phyloP scores from a whole-genome alignment of 2,113 vertebrate species.

The Spea bombifrons region DNA sequence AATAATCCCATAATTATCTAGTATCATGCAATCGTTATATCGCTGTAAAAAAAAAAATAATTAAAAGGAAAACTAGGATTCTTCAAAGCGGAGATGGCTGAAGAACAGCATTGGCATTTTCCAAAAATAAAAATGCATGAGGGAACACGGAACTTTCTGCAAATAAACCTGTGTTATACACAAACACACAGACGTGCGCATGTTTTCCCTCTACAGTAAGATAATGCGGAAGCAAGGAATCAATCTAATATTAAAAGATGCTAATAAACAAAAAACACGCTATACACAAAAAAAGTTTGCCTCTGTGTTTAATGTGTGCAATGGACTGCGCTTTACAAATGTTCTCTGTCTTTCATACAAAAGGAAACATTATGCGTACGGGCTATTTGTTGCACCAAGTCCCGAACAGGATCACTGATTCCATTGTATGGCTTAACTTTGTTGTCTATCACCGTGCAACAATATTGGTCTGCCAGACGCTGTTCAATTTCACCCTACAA shows the following conservation, averaged over 20 bases:
- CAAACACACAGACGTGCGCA: not conserved
- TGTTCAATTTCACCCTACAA: not conserved
- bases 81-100: no score
- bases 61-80: not conserved
- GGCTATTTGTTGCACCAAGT: not conserved
- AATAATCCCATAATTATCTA: slow-evolving; percentile 16
- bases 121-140: no score
- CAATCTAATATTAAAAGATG: not conserved
- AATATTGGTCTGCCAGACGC: not conserved
- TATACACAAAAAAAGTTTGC: not conserved
- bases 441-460: not conserved
- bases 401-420: slow-evolving; percentile 4
- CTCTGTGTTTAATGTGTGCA: not conserved
- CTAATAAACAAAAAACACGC: not conserved
- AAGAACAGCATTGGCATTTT: no score
- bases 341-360: not conserved
- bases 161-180: not conserved
- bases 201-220: not conserved
- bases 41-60: slow-evolving; percentile 25
- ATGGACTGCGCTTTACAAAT: not conserved
- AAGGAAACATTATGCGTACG: not conserved
- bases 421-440: slow-evolving; percentile 3
- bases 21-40: slow-evolving; percentile 13
- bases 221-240: not conserved
- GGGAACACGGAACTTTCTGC: no score